phyloP scores from a whole-genome alignment of 2,797 vertebrate genomes.

The Notolepis coatsorum region DNA sequence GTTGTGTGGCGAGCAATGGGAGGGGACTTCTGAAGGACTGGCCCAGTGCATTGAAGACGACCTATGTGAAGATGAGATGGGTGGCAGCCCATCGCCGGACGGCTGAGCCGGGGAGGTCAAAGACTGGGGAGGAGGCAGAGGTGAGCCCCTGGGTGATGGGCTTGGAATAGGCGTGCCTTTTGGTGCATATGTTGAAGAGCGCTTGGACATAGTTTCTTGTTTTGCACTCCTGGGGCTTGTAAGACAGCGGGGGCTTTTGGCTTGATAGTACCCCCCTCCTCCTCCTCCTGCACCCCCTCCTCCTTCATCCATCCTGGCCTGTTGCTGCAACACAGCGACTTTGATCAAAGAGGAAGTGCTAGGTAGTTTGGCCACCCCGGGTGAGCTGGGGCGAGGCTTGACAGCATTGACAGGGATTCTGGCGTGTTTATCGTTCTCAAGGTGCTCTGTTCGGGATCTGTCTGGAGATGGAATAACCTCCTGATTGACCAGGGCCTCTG shows the following conservation, averaged over 20 bases:
- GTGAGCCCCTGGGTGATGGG: slow-evolving; percentile 86
- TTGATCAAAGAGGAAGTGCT: slow-evolving; percentile 93
- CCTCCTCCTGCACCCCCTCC: slow-evolving; percentile 49
- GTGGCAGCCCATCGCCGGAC: slow-evolving; percentile 79
- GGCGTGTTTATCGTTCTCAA: slow-evolving; percentile 91
- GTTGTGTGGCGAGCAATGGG: slow-evolving; percentile 77
- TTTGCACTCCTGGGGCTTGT: slow-evolving; percentile 88
- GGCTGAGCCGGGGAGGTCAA: slow-evolving; percentile 83
- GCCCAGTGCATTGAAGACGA: slow-evolving; percentile 81
- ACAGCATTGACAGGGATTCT: slow-evolving; percentile 97
- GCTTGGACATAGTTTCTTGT: slow-evolving; percentile 86
- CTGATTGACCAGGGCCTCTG: slow-evolving; percentile 82
- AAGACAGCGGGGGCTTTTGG: slow-evolving; percentile 88
- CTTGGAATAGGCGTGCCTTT: slow-evolving; percentile 86
- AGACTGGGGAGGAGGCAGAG: slow-evolving; percentile 78
- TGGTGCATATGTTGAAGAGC: slow-evolving; percentile 86
- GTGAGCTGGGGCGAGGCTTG: slow-evolving; percentile 95
- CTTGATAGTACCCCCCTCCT: slow-evolving; percentile 78
- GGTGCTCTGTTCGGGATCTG: slow-evolving; percentile 83
- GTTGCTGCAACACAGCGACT: slow-evolving; percentile 90
- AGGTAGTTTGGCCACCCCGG: slow-evolving; percentile 89
- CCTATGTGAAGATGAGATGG: slow-evolving; percentile 68
- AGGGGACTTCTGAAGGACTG: slow-evolving; percentile 75
- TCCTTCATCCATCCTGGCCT: slow-evolving; percentile 86
- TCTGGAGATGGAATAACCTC: slow-evolving; percentile 81